Base-by-base conservation (phyloP, 1,140 invertebrate genomes). In the Lineus longissimus region DNA sequence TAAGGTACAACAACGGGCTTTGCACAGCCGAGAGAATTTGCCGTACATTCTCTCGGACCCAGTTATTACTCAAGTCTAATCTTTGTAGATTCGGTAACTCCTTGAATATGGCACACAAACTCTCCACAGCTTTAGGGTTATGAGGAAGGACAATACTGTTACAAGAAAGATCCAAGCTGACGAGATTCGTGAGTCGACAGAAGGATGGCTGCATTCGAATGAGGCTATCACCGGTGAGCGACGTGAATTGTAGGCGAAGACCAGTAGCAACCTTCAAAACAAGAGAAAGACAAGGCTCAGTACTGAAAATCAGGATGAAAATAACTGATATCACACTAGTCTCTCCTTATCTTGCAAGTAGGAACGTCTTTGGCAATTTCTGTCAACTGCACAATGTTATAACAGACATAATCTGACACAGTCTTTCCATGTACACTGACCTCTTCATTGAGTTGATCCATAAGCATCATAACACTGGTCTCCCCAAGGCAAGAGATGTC, bases 401-500 rank as follows among this genome's bases (percentile, higher is more conserved):
- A n/a, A n/a, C n/a, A n/a, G n/a, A n/a, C n/a, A n/a, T n/a, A n/a
- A n/a, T n/a, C n/a, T n/a, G n/a, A n/a, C n/a, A n/a, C n/a, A n/a
- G n/a, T n/a, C n/a, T n/a, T n/a, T n/a, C n/a, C n/a, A n/a, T 36
- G 33, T 7, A 36, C 33, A 36, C 33, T 36, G 15, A 36, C 77
- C 69, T 75, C 69, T 36, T 71, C 61, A 40, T 70, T 68, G 1
- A 78, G 19, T 54, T 75, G 70, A 57, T 73, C 72, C 22, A 80
- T 65, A 1, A 80, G 68, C 19, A 77, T 68, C 9, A 63, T 64
- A 11, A 79, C 59, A 22, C 68, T 65, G 19, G 68, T 63, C 22
- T 73, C 67, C 4, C 77, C 76, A 0, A 79, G 63, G 59, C 73
- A 77, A 0, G 75, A 74, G n/a, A 72, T 67, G 62, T 77, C 74